Percentiles rank a stretch among this genome's conserved stretches.
Evolutionary conservation across 2,797 vertebrate species (phyloP).

Genomic region (Calcarius lapponicus): DNA sequence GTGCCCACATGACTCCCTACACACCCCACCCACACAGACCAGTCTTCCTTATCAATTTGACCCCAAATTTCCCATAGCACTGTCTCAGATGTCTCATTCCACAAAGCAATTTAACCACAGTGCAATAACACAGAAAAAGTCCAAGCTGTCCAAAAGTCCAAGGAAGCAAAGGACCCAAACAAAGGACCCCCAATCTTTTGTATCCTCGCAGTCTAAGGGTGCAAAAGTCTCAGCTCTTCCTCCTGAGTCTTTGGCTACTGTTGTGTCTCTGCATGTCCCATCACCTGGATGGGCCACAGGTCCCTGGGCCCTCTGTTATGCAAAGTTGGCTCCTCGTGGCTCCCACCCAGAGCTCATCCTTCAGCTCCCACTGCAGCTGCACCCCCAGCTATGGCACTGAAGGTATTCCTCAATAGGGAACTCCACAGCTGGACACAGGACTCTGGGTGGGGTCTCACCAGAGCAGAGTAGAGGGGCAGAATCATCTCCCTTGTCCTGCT

Average conservation of each 20-base stretch:
- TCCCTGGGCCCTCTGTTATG: neutral
- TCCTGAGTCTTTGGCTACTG: neutral
- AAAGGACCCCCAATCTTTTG: neutral
- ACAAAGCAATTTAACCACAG: neutral
- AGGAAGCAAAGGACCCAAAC: neutral
- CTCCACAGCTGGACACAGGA: neutral
- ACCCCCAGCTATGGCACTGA: neutral
- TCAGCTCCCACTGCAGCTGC: neutral
- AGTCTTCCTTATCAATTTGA: neutral
- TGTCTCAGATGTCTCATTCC: neutral
- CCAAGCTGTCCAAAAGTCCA: neutral
- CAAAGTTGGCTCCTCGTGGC: rapidly evolving
- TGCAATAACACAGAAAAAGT: neutral
- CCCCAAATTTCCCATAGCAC: neutral
- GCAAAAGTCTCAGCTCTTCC: rapidly evolving
- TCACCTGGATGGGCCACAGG: neutral
- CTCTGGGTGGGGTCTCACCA: neutral
- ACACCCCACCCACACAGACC: neutral
- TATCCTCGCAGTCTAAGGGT: neutral
- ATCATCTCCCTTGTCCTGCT: neutral
- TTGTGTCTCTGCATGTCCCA: no score
- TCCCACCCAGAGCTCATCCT: neutral
- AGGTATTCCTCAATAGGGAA: neutral
- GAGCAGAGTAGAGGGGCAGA: neutral
- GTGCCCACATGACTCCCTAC: neutral